Base-by-base conservation (phyloP, 2,113 vertebrate species). In the Cololabis saira region DNA sequence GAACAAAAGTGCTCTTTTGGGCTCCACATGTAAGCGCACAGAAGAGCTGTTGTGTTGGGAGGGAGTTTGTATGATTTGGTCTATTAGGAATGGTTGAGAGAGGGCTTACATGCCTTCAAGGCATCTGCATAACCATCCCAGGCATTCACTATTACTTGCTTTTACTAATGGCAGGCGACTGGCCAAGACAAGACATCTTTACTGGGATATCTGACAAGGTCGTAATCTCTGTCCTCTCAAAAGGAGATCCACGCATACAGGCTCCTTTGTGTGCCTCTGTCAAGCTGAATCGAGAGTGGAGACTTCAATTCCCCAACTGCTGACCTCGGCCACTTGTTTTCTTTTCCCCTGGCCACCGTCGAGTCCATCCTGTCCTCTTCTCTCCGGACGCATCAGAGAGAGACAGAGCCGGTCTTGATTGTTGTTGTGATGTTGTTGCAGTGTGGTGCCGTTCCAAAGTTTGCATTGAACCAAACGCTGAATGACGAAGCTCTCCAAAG, bases 1-100 rank as follows among this genome's bases (percentile, higher is more conserved):
- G 85, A 89, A 94, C 91, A 93, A 92, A 90, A 88, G 90, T 86
- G 83, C 78, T 83, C 91, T 86, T 90, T 92, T 66, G 82, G 50
- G 67, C 68, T 89, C 61, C 65, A 55, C 77, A 77, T 86, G 75
- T 64, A 61, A 42, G 53, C 8, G 55, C 83, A 92, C 88, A 91
- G 90, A 89, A 75, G 66, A 65, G 66, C 86, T 80, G 59, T 91
- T 91, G 86, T 87, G 30, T 49, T 55, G 51, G 56, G 49, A 60
- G 69, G 62, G 77, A 81, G 90, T 89, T 87, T 81, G 86, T 81
- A 84, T 88, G 82, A 82, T 86, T 70, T 81, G 76, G 78, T 76
- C 79, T 67, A 80, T 89, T 89, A 85, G 83, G 78, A 81, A 89
- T 80, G 81, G 82, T 79, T 75, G 58, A 61, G 72, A 66, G 73